Conservation (phyloP, 2,888 invertebrate genomes). For the Physocephala rufipes region DNA sequence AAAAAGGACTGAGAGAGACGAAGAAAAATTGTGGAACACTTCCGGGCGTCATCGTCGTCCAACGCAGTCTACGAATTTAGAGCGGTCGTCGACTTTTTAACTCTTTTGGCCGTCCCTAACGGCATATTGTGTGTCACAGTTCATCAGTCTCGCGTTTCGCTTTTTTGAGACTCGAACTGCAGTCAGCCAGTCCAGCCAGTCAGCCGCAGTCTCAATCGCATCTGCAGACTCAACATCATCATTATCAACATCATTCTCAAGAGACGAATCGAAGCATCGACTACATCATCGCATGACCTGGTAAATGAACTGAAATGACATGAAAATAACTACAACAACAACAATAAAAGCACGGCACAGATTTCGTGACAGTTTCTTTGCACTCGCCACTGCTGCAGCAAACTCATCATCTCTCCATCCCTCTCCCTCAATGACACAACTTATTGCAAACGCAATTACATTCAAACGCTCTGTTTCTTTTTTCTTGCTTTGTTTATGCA, state of each 20-base stretch:
- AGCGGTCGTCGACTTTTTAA: conserved; percentile 30
- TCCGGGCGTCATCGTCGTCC: conserved; percentile 22
- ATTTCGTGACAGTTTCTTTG: background rate
- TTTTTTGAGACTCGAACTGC: conserved; percentile 17
- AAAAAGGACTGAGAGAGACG: background rate
- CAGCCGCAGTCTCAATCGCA: conserved; percentile 14
- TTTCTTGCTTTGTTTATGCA: background rate
- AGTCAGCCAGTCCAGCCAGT: background rate
- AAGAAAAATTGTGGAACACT: background rate
- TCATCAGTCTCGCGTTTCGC: conserved; percentile 32
- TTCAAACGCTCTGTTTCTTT: background rate
- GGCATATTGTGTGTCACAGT: conserved; percentile 26
- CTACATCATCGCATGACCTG: conserved; percentile 11
- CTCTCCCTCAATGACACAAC: too few species aligned
- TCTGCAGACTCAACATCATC: conserved; percentile 20
- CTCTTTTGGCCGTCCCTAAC: conserved; percentile 20
- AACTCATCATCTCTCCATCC: background rate
- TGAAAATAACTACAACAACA: conserved; percentile 3
- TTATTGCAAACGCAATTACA: too few species aligned
- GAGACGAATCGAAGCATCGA: background rate
- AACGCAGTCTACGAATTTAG: background rate
- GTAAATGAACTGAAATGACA: conserved; percentile 4
- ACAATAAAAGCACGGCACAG: background rate
- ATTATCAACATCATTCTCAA: background rate
- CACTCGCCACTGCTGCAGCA: too few species aligned